Base-by-base conservation (phyloP, 2,888 invertebrate species). In the Cyrtodaria siliqua region DNA sequence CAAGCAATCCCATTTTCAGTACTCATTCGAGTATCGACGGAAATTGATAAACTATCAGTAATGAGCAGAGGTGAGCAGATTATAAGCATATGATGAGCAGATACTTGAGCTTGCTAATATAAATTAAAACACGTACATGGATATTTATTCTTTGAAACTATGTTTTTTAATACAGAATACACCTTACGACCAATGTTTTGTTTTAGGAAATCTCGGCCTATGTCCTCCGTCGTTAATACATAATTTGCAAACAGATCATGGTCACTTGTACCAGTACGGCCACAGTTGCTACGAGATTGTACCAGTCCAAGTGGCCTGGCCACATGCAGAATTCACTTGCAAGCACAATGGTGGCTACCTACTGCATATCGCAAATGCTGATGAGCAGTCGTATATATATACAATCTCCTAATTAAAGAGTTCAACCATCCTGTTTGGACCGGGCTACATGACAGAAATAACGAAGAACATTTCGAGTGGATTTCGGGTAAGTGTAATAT, bases 231-330 rank as follows among this genome's bases (percentile, higher is more conserved):
- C 6, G 6, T 33, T 33, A 33, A 12, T 12, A 33, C 33, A 33
- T 33, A 8, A 33, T 33, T 4, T 33, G 33, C 4, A 33, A 4
- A 33, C 9, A 6, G 64, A 64, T n/a, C 18, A 52, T 9, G 59
- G 57, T 12, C 9, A 44, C 2, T 49, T 61, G 9, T 44, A 2
- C 9, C 61, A 61, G 61, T 14, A 49, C 27, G 49, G 47, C 4
- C 26, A 33, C 14, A 71, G 63, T 18, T 71, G 71, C 40, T 71
- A 71, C 18, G 59, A 57, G 42, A 18, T 64, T 18, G 71, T 64
- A 6, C 56, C 52, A 18, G 27, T 26, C 12, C 20, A 6, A 8
- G 18, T 33, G 8, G 27, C 59, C n/a, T 71, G 59, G 59, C n/a
- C n/a, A 2, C 52, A 27, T 59, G 71, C 71, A 6, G 64, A 64